Evolutionary conservation across 2,113 vertebrate genomes (phyloP).

Genomic region (Pteronura brasiliensis): DNA sequence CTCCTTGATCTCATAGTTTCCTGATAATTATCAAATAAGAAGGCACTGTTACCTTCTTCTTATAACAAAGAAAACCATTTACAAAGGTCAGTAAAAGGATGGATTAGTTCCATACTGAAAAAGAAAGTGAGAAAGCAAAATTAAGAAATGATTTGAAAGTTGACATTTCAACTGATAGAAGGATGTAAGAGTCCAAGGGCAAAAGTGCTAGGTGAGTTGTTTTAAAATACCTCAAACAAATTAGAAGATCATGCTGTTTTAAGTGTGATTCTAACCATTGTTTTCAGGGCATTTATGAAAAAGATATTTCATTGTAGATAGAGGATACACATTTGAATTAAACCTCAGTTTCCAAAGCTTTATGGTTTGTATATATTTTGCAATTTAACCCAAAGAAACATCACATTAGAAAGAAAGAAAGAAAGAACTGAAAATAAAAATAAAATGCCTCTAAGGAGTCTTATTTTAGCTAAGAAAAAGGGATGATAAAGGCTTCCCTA

Average conservation of each 20-base stretch:
- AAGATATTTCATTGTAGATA: not conserved
- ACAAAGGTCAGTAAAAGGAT: slow-evolving; percentile 18
- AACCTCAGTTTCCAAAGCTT: not conserved
- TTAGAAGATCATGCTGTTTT: not conserved
- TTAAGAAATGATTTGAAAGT: slow-evolving; percentile 13
- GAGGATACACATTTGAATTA: not conserved
- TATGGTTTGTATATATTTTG: slow-evolving; percentile 6
- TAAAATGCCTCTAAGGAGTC: not conserved
- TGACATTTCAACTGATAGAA: slow-evolving; percentile 9
- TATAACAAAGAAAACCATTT: slow-evolving; percentile 50
- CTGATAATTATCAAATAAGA: not conserved
- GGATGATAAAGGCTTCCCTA: not conserved
- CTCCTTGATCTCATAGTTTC: slow-evolving; percentile 39
- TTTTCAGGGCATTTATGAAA: not conserved
- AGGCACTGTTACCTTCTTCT: not conserved
- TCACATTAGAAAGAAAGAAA: not conserved
- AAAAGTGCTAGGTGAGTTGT: not conserved
- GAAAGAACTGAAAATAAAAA: not conserved
- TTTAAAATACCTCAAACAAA: not conserved
- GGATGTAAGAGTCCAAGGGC: not conserved
- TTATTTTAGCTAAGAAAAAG: slow-evolving; percentile 47
- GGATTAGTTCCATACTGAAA: slow-evolving; percentile 2
- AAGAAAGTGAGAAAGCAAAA: slow-evolving; percentile 30
- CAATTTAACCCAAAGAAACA: not conserved
- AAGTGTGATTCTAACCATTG: not conserved